Evolutionary conservation across 2,797 vertebrate species (phyloP).

Genomic region (Gymnodraco acuticeps): DNA sequence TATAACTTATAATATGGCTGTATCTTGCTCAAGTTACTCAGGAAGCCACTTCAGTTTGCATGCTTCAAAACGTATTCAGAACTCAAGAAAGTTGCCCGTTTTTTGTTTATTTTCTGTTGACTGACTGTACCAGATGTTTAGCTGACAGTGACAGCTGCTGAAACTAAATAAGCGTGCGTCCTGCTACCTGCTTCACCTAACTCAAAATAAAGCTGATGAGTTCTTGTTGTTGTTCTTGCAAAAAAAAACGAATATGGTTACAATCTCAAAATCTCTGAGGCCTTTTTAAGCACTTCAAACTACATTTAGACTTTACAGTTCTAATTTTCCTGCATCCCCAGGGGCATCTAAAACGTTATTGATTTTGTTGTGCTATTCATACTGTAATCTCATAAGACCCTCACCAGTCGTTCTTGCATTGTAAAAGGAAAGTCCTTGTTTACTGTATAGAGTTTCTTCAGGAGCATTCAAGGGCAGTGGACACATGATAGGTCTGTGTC

Average conservation of each 20-base stretch:
- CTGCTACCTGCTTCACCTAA: constrained; percentile 10
- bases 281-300: not conserved
- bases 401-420: constrained; percentile 3
- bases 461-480: constrained; percentile 74
- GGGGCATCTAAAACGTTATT: constrained; percentile 12
- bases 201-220: not conserved
- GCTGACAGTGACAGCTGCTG: constrained; percentile 7
- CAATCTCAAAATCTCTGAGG: not conserved
- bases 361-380: constrained; percentile 34
- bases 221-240: constrained; percentile 4
- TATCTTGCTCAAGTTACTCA: not conserved
- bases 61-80: not conserved
- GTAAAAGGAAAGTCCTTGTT: constrained; percentile 24
- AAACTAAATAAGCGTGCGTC: constrained; percentile 2
- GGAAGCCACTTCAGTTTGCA: not conserved
- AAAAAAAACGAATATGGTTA: not conserved
- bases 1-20: not conserved
- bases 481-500: constrained; percentile 84
- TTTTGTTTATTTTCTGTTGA: constrained; percentile 2
- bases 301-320: not conserved
- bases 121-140: constrained; percentile 25
- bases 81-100: not conserved
- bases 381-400: constrained; percentile 28
- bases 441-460: constrained; percentile 59
- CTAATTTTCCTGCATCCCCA: not conserved